Conservation (phyloP, 2,113 vertebrate genomes). For the Dasyornis broadbenti region DNA sequence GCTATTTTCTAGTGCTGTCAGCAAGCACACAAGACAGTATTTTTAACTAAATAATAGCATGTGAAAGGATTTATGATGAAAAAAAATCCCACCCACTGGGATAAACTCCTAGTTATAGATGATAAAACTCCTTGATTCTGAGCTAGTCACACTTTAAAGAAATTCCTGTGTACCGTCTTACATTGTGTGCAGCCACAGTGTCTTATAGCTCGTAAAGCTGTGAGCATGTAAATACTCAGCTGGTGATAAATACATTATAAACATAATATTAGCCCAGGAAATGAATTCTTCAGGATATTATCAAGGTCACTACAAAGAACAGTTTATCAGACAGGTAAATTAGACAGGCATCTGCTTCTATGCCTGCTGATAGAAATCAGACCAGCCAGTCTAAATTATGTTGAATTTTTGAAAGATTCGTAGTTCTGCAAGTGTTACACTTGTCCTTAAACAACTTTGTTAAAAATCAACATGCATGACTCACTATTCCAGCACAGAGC, state of each 20-base stretch:
- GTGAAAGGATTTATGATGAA: not conserved
- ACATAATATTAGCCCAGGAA: not conserved
- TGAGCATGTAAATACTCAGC: not conserved
- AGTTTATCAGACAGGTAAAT: not conserved
- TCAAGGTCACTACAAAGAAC: not conserved
- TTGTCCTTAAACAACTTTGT: not conserved
- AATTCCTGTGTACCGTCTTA: not conserved
- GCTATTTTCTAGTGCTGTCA: not conserved
- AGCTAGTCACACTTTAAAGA: not conserved
- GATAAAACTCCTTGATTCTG: not conserved
- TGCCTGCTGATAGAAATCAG: not conserved
- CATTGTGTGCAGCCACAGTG: not conserved
- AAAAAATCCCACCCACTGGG: not conserved
- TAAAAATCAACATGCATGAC: not conserved
- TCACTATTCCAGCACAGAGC: not conserved
- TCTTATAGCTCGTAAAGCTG: not conserved
- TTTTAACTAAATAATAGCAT: constrained; percentile 7
- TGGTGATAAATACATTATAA: not conserved
- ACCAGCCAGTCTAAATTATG: not conserved
- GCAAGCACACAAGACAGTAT: not conserved
- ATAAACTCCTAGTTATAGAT: not conserved
- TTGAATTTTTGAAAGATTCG: not conserved
- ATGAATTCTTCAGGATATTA: not conserved
- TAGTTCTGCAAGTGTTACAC: not conserved
- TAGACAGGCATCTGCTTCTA: not conserved